These are phyloP conservation scores for Theretra japonica DNA, from an alignment of 2,888 invertebrate species.

Conservation along the genomic window DNA sequence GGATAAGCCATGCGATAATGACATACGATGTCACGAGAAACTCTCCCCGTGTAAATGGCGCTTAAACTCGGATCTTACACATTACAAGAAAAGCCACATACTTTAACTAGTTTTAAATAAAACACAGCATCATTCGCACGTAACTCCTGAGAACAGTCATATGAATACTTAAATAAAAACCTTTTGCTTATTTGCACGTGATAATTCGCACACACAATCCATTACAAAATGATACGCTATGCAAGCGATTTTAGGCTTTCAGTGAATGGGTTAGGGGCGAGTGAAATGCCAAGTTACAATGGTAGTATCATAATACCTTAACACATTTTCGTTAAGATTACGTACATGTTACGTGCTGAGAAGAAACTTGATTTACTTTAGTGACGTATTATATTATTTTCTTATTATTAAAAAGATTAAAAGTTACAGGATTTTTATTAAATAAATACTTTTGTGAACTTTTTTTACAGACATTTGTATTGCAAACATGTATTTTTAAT, in stretches of 20 bases:
- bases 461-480: too few relatives aligned
- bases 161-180: slow-evolving; percentile 19
- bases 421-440: too few relatives aligned
- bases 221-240: slow-evolving; percentile 1
- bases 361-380: slow-evolving; percentile 17
- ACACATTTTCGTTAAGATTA: slow-evolving; percentile 26
- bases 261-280: not conserved
- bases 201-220: slow-evolving; percentile 17
- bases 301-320: slow-evolving; percentile 17
- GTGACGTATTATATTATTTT: not conserved
- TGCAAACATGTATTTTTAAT: too few relatives aligned
- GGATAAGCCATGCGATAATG: too few relatives aligned
- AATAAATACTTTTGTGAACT: too few relatives aligned
- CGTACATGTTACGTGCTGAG: slow-evolving; percentile 8
- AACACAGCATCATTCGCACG: not conserved
- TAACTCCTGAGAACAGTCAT: not conserved
- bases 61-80: too few relatives aligned
- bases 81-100: not conserved
- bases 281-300: slow-evolving; percentile 13
- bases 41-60: too few relatives aligned
- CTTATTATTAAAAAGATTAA: not conserved
- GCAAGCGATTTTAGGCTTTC: slow-evolving; percentile 5
- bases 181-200: slow-evolving; percentile 22
- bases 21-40: too few relatives aligned
- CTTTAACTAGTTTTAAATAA: not conserved